Evolutionary conservation across 2,888 invertebrate genomes (phyloP).

Genomic region (Aplocera efformata): DNA sequence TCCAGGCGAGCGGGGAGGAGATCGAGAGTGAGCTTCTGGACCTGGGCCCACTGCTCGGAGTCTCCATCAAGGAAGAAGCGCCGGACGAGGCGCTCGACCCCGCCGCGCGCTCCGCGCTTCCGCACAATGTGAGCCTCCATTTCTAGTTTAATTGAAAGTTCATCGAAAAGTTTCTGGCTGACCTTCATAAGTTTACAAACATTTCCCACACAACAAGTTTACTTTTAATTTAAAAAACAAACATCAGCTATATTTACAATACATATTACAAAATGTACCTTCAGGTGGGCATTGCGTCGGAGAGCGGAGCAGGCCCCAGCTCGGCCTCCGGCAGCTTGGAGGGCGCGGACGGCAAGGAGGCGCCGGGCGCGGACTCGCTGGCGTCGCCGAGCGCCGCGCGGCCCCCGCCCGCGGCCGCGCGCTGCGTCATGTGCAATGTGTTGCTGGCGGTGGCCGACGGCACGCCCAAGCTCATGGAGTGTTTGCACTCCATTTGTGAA

Average conservation of each 20-base stretch:
- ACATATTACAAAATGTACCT: background rate
- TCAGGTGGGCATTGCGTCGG: slow-evolving; percentile 7
- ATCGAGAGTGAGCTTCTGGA: slow-evolving; percentile 75
- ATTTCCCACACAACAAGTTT: background rate
- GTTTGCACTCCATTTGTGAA: slow-evolving; percentile 92
- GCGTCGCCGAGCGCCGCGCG: slow-evolving; percentile 55
- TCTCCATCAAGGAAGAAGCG: slow-evolving; percentile 71
- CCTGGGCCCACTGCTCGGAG: slow-evolving; percentile 69
- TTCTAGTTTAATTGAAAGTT: no score
- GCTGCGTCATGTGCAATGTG: slow-evolving; percentile 77
- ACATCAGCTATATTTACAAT: background rate
- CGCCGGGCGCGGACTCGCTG: slow-evolving; percentile 57
- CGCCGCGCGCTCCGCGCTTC: slow-evolving; percentile 31
- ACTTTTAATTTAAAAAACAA: background rate
- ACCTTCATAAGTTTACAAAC: slow-evolving; percentile 9
- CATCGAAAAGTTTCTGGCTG: no score
- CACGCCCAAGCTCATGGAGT: slow-evolving; percentile 90
- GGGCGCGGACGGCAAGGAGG: slow-evolving; percentile 34
- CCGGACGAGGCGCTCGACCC: slow-evolving; percentile 58
- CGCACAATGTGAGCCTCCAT: slow-evolving; percentile 46
- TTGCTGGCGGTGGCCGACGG: slow-evolving; percentile 59
- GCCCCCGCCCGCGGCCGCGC: slow-evolving; percentile 50
- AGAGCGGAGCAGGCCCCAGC: slow-evolving; percentile 15
- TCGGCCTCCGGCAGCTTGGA: slow-evolving; percentile 21
- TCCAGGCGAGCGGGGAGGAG: slow-evolving; percentile 66